These are phyloP conservation scores for Sphaeramia orbicularis DNA, from an alignment of 2,797 vertebrate genomes.

Conservation along the genomic window DNA sequence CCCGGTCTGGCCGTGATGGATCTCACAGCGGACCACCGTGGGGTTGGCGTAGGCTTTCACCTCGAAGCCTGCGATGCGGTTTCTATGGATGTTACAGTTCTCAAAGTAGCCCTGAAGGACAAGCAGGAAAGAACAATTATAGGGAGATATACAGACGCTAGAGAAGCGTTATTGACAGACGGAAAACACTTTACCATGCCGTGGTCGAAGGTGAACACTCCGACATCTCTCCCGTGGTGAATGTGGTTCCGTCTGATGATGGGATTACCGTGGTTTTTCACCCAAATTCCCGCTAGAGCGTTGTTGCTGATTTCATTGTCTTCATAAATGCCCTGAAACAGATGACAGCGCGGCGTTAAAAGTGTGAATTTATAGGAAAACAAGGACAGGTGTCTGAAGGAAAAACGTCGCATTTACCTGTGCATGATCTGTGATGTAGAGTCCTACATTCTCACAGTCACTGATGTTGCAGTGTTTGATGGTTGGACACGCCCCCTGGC, in stretches of 20 bases:
- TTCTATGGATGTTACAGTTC: constrained; percentile 99
- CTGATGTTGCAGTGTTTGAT: constrained; percentile 99
- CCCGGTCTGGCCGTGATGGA: constrained; percentile 98
- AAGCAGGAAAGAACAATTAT: background rate
- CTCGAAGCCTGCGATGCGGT: constrained; percentile 98
- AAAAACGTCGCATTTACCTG: constrained; percentile 86
- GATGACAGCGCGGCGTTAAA: background rate
- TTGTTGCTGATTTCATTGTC: constrained; percentile 99
- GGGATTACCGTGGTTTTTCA: constrained; percentile 99
- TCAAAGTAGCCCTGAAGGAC: constrained; percentile 95
- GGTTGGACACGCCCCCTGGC: constrained; percentile 97
- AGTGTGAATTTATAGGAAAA: background rate
- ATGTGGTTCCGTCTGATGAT: constrained; percentile 99
- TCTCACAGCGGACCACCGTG: constrained; percentile 98
- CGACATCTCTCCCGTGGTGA: constrained; percentile 98
- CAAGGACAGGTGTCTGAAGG: background rate
- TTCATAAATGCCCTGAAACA: constrained; percentile 95
- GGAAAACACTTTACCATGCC: constrained; percentile 91
- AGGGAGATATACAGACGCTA: no score
- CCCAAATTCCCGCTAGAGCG: constrained; percentile 98
- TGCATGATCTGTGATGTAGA: constrained; percentile 99
- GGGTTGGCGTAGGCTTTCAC: constrained; percentile 99
- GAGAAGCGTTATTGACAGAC: no score
- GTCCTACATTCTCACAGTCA: constrained; percentile 99
- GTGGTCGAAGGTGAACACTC: constrained; percentile 99